Percentiles rank a stretch among this genome's conserved stretches.
Evolutionary conservation across 2,888 invertebrate genomes (phyloP).

Genomic region (Metopia argyrocephala): DNA sequence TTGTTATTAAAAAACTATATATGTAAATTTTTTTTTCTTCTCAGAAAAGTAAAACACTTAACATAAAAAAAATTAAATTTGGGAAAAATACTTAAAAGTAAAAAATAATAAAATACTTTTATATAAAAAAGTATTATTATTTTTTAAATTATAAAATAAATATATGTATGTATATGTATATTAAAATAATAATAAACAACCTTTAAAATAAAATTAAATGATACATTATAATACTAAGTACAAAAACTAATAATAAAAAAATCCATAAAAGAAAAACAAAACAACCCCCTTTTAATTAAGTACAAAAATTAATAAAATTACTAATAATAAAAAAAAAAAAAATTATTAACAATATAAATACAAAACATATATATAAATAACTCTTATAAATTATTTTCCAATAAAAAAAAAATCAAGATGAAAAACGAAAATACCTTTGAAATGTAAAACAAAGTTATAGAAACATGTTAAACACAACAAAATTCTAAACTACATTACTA

Average conservation of each 20-base stretch:
- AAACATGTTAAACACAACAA: not conserved
- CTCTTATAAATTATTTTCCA: constrained; percentile 23
- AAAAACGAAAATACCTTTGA: constrained; percentile 1
- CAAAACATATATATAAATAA: constrained; percentile 14
- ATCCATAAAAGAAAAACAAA: constrained; percentile 27
- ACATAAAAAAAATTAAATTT: constrained; percentile 28
- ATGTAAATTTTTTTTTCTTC: constrained; percentile 31
- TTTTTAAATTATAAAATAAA: constrained; percentile 26
- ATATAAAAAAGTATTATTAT: constrained; percentile 36
- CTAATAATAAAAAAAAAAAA: constrained; percentile 9
- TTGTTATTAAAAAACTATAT: constrained; percentile 52
- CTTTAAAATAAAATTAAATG: constrained; percentile 25
- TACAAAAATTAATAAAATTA: constrained; percentile 36
- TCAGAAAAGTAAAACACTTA: constrained; percentile 21
- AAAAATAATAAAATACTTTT: constrained; percentile 32
- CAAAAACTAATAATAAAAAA: constrained; percentile 44
- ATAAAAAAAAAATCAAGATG: constrained; percentile 3
- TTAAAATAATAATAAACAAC: constrained; percentile 24
- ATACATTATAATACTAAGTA: constrained; percentile 58
- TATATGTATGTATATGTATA: not conserved
- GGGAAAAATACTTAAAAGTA: constrained; percentile 64
- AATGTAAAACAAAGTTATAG: constrained; percentile 3
- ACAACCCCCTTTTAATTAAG: constrained; percentile 57
- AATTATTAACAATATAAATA: constrained; percentile 1
- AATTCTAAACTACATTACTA: not conserved